phyloP scores from a whole-genome alignment of 1,140 invertebrate genomes.

The Solenopsis fugax region DNA sequence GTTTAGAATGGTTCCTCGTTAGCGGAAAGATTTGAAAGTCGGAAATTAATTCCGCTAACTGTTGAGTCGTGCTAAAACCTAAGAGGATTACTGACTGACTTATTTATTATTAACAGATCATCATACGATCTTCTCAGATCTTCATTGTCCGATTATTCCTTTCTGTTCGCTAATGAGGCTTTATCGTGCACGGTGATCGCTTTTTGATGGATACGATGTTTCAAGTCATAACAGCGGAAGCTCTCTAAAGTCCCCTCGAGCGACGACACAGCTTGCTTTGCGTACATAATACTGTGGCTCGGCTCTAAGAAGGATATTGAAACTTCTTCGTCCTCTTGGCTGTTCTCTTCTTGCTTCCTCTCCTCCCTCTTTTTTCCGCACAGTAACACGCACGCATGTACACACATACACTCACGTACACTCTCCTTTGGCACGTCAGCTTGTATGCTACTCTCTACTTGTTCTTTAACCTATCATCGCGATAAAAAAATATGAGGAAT shows the following conservation, averaged over 20 bases:
- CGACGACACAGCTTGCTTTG: constrained; percentile 37
- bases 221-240: constrained; percentile 34
- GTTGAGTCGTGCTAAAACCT: neutral
- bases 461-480: constrained; percentile 70
- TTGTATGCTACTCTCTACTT: constrained; percentile 68
- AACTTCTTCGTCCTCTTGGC: neutral
- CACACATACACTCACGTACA: constrained; percentile 6
- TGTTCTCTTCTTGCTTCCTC: constrained; percentile 27
- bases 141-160: neutral
- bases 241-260: constrained; percentile 27
- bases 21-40: neutral
- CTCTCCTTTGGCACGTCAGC: constrained; percentile 76
- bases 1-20: neutral
- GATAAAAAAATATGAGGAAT: constrained; percentile 78
- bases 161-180: constrained; percentile 21
- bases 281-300: constrained; percentile 24
- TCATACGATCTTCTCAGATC: constrained; percentile 25
- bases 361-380: neutral
- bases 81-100: constrained; percentile 19
- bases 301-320: constrained; percentile 23
- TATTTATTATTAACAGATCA: constrained; percentile 31
- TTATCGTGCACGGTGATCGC: constrained; percentile 7
- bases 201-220: constrained; percentile 8
- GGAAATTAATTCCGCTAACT: neutral
- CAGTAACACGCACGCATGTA: constrained; percentile 6